Evolutionary conservation across 2,797 vertebrate genomes (phyloP).

Genomic region (Lithobates sylvaticus): DNA sequence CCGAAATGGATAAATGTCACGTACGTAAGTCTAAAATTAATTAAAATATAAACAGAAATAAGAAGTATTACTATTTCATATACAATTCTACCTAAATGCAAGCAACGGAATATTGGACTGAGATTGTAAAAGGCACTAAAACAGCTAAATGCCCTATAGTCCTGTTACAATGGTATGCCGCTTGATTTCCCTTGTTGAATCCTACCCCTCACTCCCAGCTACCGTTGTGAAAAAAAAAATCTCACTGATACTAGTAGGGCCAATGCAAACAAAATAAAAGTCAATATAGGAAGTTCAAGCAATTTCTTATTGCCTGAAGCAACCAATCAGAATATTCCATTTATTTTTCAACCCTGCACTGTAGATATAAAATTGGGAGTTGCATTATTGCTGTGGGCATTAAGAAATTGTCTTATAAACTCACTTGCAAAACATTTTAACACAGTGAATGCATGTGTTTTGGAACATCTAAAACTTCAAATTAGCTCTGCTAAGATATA

Average conservation of each 20-base stretch:
- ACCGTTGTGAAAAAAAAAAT: background rate
- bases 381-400: background rate
- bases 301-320: background rate
- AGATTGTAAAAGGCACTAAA: background rate
- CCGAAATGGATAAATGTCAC: slow-evolving; percentile 97
- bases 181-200: background rate
- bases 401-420: background rate
- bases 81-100: background rate
- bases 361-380: background rate
- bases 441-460: background rate
- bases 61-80: background rate
- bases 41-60: background rate
- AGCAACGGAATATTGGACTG: background rate
- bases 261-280: too few species aligned
- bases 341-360: background rate
- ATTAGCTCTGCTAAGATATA: background rate
- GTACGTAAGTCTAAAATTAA: slow-evolving; percentile 88
- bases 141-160: background rate
- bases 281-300: background rate
- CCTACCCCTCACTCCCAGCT: background rate
- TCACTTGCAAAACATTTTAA: background rate
- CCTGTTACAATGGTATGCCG: background rate
- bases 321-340: background rate
- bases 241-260: too few species aligned
- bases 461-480: background rate